Conservation (phyloP, 2,113 vertebrate species). For the Otus sunia region DNA sequence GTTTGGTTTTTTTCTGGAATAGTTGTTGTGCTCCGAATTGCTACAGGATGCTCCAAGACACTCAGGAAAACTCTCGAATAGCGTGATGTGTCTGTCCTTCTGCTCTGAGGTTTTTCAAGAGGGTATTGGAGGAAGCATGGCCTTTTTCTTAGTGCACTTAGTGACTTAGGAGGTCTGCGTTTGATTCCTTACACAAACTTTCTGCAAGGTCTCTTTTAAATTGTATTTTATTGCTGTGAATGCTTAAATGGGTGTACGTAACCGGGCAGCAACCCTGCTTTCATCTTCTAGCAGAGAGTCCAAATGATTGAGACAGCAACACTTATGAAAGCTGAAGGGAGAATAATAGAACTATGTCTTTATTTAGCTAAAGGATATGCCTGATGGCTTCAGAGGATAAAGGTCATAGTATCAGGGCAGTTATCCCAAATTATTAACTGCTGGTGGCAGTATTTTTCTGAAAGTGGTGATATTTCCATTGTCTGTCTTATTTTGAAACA, state of each 20-base stretch:
- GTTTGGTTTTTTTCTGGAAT: background rate
- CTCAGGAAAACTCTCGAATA: background rate
- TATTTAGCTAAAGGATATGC: background rate
- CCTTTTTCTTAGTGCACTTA: background rate
- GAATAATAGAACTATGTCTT: background rate
- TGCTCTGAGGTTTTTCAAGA: background rate
- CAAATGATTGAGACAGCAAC: background rate
- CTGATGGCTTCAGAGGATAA: background rate
- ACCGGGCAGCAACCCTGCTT: background rate
- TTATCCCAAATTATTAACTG: background rate
- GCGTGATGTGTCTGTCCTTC: rapidly evolving
- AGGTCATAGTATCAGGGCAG: background rate
- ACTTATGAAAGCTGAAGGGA: background rate
- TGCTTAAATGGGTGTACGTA: background rate
- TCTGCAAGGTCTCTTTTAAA: background rate
- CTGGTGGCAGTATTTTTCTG: background rate
- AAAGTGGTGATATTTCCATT: background rate
- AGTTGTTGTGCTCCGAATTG: background rate
- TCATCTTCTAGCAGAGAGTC: background rate
- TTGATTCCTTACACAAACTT: background rate
- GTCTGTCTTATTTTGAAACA: background rate
- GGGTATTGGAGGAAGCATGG: background rate
- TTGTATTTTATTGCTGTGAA: background rate
- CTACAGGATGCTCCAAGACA: background rate
- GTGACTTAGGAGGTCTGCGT: background rate